Conservation (phyloP, 2,113 vertebrate species). For the Callochromis pleurospilus region DNA sequence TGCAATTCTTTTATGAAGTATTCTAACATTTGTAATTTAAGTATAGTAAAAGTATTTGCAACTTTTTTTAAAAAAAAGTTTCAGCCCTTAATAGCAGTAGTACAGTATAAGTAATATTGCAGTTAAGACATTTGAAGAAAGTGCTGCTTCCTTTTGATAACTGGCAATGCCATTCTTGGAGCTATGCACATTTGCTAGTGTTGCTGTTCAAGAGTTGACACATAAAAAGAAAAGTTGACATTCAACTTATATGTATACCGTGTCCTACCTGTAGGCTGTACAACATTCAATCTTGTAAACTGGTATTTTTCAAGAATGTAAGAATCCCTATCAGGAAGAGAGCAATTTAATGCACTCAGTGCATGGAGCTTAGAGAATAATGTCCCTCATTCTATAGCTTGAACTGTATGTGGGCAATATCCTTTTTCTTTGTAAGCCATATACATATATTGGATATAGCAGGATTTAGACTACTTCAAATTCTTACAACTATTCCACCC, state of each 20-base stretch:
- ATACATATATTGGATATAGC: constrained; percentile 1
- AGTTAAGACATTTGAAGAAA: neutral
- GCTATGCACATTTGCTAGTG: neutral
- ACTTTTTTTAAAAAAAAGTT: fast-evolving
- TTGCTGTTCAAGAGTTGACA: constrained; percentile 2
- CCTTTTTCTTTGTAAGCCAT: constrained; percentile 1
- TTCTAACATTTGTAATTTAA: neutral
- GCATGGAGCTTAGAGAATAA: constrained; percentile 14
- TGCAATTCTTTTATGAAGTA: neutral
- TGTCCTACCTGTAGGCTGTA: constrained; percentile 16
- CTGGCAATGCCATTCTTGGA: neutral
- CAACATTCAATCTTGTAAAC: constrained; percentile 15
- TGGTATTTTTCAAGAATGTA: constrained; percentile 16
- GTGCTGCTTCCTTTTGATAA: neutral
- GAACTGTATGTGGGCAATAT: neutral
- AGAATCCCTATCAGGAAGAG: constrained; percentile 14
- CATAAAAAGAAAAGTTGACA: neutral
- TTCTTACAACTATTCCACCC: constrained; percentile 8
- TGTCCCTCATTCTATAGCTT: neutral
- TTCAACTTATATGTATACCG: neutral
- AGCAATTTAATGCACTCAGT: neutral
- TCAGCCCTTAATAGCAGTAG: neutral
- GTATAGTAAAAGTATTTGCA: neutral
- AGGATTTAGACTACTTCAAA: constrained; percentile 22
- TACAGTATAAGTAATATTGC: neutral